These are phyloP conservation scores for Gryllus bimaculatus DNA, from an alignment of 1,140 invertebrate species.

Conservation along the genomic window DNA sequence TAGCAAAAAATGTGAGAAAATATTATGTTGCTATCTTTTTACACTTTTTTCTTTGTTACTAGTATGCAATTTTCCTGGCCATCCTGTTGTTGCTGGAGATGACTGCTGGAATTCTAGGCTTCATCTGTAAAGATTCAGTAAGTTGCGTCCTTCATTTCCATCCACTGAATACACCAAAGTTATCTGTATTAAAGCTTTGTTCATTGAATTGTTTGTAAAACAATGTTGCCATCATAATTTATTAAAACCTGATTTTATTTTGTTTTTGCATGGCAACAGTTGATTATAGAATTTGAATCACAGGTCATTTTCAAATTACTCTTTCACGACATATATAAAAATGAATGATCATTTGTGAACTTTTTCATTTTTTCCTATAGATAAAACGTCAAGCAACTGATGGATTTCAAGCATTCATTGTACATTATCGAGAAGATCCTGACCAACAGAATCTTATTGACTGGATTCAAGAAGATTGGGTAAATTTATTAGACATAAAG, in stretches of 20 bases:
- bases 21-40: no score
- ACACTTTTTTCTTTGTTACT: conserved; percentile 36
- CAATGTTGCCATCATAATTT: no score
- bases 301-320: no score
- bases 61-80: conserved; percentile 90
- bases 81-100: conserved; percentile 83
- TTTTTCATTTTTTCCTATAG: conserved; percentile 35
- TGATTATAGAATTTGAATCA: no score
- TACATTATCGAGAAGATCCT: conserved; percentile 92
- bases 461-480: conserved; percentile 98
- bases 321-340: no score
- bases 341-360: neutral
- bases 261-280: no score
- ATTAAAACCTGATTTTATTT: no score
- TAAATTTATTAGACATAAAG: conserved; percentile 33
- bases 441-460: conserved; percentile 97
- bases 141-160: conserved; percentile 31
- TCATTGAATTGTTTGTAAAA: no score
- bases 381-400: conserved; percentile 86
- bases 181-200: no score
- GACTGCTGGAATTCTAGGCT: conserved; percentile 80
- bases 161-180: no score
- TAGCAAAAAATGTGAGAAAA: no score
- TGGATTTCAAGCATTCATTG: conserved; percentile 87
- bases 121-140: conserved; percentile 96